Percentiles rank a stretch among this genome's conserved stretches.
These are phyloP conservation scores for Drosophila azteca DNA, from an alignment of 1,140 invertebrate genomes.

Conservation along the genomic window DNA sequence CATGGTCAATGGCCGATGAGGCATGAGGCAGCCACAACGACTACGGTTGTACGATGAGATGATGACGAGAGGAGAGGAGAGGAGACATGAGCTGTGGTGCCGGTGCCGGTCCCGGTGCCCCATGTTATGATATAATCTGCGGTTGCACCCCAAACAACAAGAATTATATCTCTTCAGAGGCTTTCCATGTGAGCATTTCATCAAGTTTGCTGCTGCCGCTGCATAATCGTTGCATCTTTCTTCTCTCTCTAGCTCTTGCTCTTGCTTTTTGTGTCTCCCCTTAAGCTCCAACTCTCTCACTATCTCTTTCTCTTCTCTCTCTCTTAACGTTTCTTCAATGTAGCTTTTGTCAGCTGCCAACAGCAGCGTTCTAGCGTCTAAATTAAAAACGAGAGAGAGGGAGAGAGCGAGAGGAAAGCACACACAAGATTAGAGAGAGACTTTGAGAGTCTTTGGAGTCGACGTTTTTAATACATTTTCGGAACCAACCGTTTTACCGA, in stretches of 20 bases:
- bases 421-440: neutral
- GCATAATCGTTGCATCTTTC: conserved; percentile 40
- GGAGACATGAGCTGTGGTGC: conserved; percentile 28
- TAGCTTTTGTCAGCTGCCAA: conserved; percentile 53
- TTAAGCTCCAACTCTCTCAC: conserved; percentile 15
- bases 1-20: conserved; percentile 75
- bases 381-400: conserved; percentile 61
- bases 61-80: conserved; percentile 24
- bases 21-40: conserved; percentile 3
- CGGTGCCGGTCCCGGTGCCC: conserved; percentile 10
- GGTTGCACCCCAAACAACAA: conserved; percentile 37
- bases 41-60: conserved; percentile 13
- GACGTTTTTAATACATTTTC: no score
- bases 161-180: conserved; percentile 44
- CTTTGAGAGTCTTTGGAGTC: neutral
- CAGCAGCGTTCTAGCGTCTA: conserved; percentile 54
- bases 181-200: conserved; percentile 50
- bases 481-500: no score
- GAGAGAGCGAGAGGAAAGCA: neutral
- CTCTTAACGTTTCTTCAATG: conserved; percentile 33
- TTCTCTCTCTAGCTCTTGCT: no score
- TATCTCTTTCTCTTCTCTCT: no score
- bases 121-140: conserved; percentile 75
- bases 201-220: conserved; percentile 33
- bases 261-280: neutral